Percentiles rank a stretch among this genome's conserved stretches.
Evolutionary conservation across 2,888 invertebrate genomes (phyloP).

Genomic region (Pandemis corylana): DNA sequence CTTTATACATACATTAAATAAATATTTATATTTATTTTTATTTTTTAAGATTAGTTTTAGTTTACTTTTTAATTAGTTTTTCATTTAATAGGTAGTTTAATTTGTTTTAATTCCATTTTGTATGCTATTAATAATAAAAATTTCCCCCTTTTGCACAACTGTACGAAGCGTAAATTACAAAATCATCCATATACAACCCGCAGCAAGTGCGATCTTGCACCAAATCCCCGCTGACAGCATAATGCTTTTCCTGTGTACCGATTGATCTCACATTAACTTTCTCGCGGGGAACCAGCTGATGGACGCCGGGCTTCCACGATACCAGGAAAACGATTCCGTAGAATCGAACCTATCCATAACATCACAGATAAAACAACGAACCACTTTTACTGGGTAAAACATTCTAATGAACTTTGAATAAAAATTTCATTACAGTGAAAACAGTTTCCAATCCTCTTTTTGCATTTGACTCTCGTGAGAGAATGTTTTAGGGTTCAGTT

Average conservation of each 20-base stretch:
- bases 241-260: slow-evolving; percentile 37
- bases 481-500: not conserved
- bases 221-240: slow-evolving; percentile 23
- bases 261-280: slow-evolving; percentile 35
- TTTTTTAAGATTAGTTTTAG: too few species aligned
- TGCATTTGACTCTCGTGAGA: not conserved
- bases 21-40: too few species aligned
- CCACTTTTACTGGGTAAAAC: not conserved
- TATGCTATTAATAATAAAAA: too few species aligned
- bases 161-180: too few species aligned
- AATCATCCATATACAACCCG: not conserved
- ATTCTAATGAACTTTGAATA: not conserved
- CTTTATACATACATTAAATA: too few species aligned
- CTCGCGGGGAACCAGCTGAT: slow-evolving; percentile 6
- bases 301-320: slow-evolving; percentile 11
- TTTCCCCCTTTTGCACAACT: too few species aligned
- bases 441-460: not conserved
- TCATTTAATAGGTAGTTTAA: too few species aligned
- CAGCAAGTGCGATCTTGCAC: slow-evolving; percentile 13
- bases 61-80: too few species aligned
- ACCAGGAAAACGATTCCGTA: slow-evolving; percentile 5
- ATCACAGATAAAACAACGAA: too few species aligned
- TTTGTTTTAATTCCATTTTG: too few species aligned
- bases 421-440: not conserved
- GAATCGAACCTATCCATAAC: not conserved